Evolutionary conservation across 2,888 invertebrate species (phyloP).

Genomic region (Furcula furcula): DNA sequence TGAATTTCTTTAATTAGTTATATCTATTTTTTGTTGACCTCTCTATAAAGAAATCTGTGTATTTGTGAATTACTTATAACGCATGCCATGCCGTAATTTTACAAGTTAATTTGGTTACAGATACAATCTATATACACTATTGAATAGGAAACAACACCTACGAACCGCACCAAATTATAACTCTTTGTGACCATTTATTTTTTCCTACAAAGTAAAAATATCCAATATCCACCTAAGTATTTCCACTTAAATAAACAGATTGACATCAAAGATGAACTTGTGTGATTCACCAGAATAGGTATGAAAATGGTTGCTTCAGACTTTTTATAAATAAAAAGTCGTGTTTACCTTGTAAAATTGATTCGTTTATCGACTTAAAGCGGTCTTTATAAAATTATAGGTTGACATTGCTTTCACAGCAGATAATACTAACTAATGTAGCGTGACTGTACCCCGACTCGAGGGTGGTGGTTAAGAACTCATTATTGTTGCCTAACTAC

Average conservation of each 20-base stretch:
- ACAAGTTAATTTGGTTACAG: too few species aligned
- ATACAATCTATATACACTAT: too few species aligned
- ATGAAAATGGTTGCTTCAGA: too few species aligned
- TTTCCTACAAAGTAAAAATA: too few species aligned
- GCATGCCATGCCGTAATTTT: conserved; percentile 30
- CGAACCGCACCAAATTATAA: too few species aligned
- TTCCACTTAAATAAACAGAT: too few species aligned
- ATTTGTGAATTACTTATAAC: conserved; percentile 12
- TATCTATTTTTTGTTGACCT: not conserved
- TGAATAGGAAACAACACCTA: too few species aligned
- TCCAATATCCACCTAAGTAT: too few species aligned
- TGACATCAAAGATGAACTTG: too few species aligned
- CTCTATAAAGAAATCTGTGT: not conserved
- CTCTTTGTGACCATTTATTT: too few species aligned
- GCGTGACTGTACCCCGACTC: conserved; percentile 59
- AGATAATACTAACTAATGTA: conserved; percentile 43
- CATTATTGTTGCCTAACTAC: conserved; percentile 43
- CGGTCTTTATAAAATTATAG: not conserved
- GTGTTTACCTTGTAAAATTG: not conserved
- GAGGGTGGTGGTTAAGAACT: conserved; percentile 40
- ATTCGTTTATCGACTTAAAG: not conserved
- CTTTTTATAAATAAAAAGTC: not conserved
- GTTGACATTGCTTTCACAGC: conserved; percentile 42
- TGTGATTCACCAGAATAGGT: too few species aligned
- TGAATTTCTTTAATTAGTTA: not conserved